phyloP scores from a whole-genome alignment of 2,888 invertebrate species.

The Ectropis crepuscularia region DNA sequence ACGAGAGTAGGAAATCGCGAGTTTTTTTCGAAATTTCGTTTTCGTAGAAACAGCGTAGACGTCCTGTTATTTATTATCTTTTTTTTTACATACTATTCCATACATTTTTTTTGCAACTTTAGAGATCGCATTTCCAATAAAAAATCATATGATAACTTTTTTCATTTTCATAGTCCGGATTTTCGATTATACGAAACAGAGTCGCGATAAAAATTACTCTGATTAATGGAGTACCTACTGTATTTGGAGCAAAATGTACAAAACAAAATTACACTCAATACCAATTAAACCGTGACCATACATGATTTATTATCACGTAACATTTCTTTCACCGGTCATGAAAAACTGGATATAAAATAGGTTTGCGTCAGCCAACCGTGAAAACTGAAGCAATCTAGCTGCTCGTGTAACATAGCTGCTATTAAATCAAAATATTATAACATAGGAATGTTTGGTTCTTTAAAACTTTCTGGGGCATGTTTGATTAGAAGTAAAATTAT shows the following conservation, averaged over 20 bases:
- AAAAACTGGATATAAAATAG: conserved; percentile 12
- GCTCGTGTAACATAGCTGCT: not conserved
- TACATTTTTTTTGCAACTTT: too few relatives aligned
- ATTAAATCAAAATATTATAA: not conserved
- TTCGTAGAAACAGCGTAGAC: too few relatives aligned
- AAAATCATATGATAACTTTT: too few relatives aligned
- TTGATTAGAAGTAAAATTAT: too few relatives aligned
- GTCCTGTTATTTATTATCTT: too few relatives aligned
- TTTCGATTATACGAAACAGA: too few relatives aligned
- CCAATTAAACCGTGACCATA: conserved; percentile 19
- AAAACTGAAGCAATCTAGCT: conserved; percentile 8
- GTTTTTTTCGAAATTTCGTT: too few relatives aligned
- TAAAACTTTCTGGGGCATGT: conserved; percentile 8
- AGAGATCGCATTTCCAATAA: too few relatives aligned
- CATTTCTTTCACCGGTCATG: conserved; percentile 5
- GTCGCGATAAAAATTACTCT: too few relatives aligned
- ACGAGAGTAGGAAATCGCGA: too few relatives aligned
- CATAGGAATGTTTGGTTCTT: conserved; percentile 30
- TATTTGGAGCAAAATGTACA: not conserved
- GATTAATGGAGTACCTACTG: not conserved
- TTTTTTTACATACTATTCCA: too few relatives aligned
- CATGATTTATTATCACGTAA: conserved; percentile 14
- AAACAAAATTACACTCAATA: conserved; percentile 14
- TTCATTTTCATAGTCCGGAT: too few relatives aligned
- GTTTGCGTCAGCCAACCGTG: conserved; percentile 6